Evolutionary conservation across 2,113 vertebrate species (phyloP).

Genomic region (Lucifuga dentata): DNA sequence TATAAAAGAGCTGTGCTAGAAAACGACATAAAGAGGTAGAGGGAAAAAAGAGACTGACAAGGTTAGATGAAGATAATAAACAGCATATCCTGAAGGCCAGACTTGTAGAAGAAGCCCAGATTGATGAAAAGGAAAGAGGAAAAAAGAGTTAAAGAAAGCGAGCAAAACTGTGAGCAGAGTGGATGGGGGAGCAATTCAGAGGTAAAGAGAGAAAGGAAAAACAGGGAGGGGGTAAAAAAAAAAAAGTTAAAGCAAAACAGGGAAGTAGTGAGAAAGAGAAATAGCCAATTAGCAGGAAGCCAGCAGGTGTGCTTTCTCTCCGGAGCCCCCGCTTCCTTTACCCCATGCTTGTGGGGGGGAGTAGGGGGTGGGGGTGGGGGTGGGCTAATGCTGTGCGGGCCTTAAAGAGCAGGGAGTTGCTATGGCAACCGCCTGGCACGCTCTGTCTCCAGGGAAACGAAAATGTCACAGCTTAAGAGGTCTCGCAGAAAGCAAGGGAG

Average conservation of each 20-base stretch:
- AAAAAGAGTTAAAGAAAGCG: constrained; percentile 37
- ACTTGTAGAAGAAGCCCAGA: constrained; percentile 29
- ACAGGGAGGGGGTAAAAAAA: constrained; percentile 60
- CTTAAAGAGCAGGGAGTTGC: constrained; percentile 84
- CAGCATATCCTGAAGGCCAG: constrained; percentile 52
- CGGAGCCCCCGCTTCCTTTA: constrained; percentile 43
- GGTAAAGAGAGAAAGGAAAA: constrained; percentile 37
- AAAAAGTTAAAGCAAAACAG: constrained; percentile 73
- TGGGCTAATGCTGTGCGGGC: constrained; percentile 73
- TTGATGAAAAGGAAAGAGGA: constrained; percentile 15
- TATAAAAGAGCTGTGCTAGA: constrained; percentile 39
- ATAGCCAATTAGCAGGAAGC: constrained; percentile 85
- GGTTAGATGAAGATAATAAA: constrained; percentile 64
- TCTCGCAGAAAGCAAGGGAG: constrained; percentile 76
- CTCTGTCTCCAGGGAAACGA: constrained; percentile 87
- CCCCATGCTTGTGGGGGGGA: constrained; percentile 46
- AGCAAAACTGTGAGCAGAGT: constrained; percentile 28
- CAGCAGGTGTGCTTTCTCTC: constrained; percentile 84
- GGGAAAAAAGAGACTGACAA: constrained; percentile 56
- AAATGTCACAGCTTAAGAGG: constrained; percentile 88
- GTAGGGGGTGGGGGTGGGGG: constrained; percentile 64
- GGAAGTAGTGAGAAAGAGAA: constrained; percentile 76
- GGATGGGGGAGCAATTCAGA: constrained; percentile 28
- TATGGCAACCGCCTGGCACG: constrained; percentile 84
- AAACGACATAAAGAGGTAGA: constrained; percentile 47